Base-by-base conservation (phyloP, 2,797 vertebrate species). In the Dallia pectoralis region DNA sequence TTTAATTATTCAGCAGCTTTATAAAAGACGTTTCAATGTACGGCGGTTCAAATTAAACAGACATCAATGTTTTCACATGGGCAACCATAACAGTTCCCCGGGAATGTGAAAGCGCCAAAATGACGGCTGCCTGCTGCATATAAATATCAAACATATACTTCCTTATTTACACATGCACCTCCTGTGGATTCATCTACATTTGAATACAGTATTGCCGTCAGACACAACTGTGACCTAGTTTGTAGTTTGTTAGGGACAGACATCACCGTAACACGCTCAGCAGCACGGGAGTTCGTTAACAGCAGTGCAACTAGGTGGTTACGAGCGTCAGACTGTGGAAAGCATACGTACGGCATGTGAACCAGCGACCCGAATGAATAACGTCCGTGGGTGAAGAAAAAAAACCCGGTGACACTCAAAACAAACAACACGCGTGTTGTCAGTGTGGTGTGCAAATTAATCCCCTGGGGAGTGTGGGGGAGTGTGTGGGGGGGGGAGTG, bases 371-470 rank as follows among this genome's bases (percentile, higher is more conserved):
- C 27, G 29, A 7, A 29, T 36, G 36, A 48, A 11, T 75, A 27
- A 65, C 71, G 44, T 83, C 44, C 61, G 36, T 9, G 19, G 36
- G 51, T 74, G 36, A 67, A 65, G 19, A 32, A 63, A 64, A 2
- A 7, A 53, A 67, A 68, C 7, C 59, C 70, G 59, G 89, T 91
- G 90, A 72, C 72, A 67, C 88, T 89, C 85, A 79, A 11, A 44
- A 80, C 82, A 89, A 87, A 83, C 56, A 16, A 63, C 83, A 87
- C 82, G 77, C 73, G 90, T 92, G 88, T 87, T 77, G 83, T 89
- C 72, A 91, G 86, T 82, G 74, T 59, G 79, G 83, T 85, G 84
- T 86, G 81, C 80, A 87, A 56, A 75, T n/a, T 4, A 33, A 70
- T 77, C 85, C 75, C 83, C 74, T 73, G 74, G 48, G 68, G 49